phyloP scores from a whole-genome alignment of 1,140 invertebrate genomes.

The Delia radicum region DNA sequence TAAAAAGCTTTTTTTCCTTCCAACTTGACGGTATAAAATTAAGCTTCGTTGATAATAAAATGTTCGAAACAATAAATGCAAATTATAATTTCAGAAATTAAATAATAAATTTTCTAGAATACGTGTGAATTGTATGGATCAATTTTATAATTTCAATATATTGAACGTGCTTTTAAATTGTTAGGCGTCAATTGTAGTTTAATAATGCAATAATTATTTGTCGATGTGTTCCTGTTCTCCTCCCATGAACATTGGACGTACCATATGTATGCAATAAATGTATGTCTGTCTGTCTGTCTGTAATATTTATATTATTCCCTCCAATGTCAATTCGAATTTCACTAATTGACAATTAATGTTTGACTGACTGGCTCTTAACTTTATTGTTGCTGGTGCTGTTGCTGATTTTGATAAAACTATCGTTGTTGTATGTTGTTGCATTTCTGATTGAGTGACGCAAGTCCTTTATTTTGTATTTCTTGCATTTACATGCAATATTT shows the following conservation, averaged over 20 bases:
- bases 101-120: too few species aligned
- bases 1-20: constrained; percentile 71
- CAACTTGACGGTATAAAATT: constrained; percentile 50
- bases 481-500: not conserved
- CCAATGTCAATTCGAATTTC: constrained; percentile 1
- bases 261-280: too few species aligned
- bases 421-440: not conserved
- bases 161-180: not conserved
- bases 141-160: not conserved
- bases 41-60: constrained; percentile 29
- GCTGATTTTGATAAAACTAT: too few species aligned
- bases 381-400: not conserved
- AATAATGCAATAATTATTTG: not conserved
- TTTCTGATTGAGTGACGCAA: not conserved
- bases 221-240: not conserved
- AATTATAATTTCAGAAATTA: too few species aligned
- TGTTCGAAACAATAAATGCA: not conserved
- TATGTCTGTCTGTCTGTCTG: too few species aligned
- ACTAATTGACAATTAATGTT: constrained; percentile 9
- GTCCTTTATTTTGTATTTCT: not conserved
- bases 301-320: not conserved
- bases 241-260: too few species aligned
- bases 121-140: not conserved
- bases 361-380: not conserved
- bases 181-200: not conserved